Percentiles rank a stretch among this genome's conserved stretches.
Evolutionary conservation across 2,888 invertebrate genomes (phyloP).

Genomic region (Hypomecis atomaria): DNA sequence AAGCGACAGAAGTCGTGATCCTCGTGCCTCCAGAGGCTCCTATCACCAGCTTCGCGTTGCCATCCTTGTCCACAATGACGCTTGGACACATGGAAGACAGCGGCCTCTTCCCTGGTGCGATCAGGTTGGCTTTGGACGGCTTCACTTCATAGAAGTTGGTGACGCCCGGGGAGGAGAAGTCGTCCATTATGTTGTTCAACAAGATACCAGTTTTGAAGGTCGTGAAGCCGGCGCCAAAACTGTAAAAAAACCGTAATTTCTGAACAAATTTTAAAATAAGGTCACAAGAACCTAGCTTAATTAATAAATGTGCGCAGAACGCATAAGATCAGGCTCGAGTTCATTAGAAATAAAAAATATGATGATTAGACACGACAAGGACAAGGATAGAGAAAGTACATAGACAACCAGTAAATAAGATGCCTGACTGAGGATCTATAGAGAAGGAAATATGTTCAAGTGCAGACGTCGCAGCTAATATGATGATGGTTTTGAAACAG

Average conservation of each 20-base stretch:
- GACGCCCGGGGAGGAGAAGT: constrained; percentile 93
- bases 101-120: constrained; percentile 91
- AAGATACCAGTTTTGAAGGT: constrained; percentile 94
- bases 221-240: constrained; percentile 92
- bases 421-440: no score
- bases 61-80: constrained; percentile 88
- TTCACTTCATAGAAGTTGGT: constrained; percentile 88
- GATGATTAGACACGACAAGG: no score
- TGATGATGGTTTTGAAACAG: no score
- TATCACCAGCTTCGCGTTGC: constrained; percentile 88
- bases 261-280: no score
- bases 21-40: constrained; percentile 94
- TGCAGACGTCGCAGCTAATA: no score
- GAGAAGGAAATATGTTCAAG: no score
- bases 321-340: no score
- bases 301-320: no score
- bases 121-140: constrained; percentile 92
- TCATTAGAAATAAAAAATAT: no score
- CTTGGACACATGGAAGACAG: constrained; percentile 95
- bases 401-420: no score
- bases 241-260: constrained; percentile 56
- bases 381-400: no score
- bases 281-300: no score
- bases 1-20: constrained; percentile 90
- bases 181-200: constrained; percentile 98